These are phyloP conservation scores for Meganola albula DNA, from an alignment of 2,888 invertebrate species.

Conservation along the genomic window DNA sequence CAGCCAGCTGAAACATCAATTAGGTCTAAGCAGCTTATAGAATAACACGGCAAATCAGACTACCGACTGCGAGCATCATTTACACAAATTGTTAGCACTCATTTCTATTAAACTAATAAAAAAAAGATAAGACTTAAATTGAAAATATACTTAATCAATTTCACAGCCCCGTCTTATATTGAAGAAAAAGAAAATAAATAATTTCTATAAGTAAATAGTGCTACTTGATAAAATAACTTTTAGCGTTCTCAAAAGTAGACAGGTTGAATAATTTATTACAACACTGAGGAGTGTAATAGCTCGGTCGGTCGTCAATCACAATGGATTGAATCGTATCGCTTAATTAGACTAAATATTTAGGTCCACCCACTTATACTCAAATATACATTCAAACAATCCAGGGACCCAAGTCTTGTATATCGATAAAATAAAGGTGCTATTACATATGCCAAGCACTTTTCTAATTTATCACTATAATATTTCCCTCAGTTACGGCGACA, in stretches of 20 bases:
- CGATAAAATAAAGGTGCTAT: no score
- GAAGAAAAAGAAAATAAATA: not conserved
- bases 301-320: constrained; percentile 18
- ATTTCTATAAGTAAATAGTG: not conserved
- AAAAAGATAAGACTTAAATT: not conserved
- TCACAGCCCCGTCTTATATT: not conserved
- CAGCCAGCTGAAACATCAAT: no score
- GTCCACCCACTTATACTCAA: constrained; percentile 43
- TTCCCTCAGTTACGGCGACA: no score
- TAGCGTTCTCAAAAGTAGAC: constrained; percentile 3
- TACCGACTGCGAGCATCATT: no score
- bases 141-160: not conserved
- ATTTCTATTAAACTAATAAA: no score
- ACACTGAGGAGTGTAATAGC: constrained; percentile 8
- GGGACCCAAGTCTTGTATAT: no score
- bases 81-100: no score
- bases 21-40: no score
- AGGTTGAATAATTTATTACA: constrained; percentile 12
- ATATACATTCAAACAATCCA: no score
- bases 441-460: no score
- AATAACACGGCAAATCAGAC: no score
- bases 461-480: no score
- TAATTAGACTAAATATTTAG: constrained; percentile 40
- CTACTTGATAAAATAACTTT: constrained; percentile 2
- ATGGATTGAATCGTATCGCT: constrained; percentile 19